Conservation (phyloP, 2,797 vertebrate genomes). For the Hemitrygon akajei region DNA sequence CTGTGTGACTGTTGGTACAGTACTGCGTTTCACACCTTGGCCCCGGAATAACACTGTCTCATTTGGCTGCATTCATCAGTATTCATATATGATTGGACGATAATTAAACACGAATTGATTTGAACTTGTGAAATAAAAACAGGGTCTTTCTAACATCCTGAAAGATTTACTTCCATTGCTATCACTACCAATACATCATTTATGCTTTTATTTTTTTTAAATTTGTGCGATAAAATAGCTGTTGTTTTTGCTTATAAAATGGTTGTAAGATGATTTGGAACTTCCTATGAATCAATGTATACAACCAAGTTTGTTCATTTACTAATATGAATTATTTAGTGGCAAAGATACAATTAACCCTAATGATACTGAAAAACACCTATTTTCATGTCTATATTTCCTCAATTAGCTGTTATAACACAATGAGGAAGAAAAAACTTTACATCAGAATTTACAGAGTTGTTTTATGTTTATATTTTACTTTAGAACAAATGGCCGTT, state of each 20-base stretch:
- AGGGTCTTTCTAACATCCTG: background rate
- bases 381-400: background rate
- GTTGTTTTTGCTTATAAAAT: background rate
- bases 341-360: background rate
- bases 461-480: background rate
- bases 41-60: too few relatives aligned
- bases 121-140: background rate
- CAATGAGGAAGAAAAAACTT: background rate
- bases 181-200: background rate
- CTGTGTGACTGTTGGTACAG: too few relatives aligned
- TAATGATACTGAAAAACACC: background rate
- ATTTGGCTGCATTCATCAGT: too few relatives aligned
- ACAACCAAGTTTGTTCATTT: background rate
- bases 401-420: background rate
- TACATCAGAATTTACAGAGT: background rate
- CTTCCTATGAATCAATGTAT: background rate
- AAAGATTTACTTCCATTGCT: background rate
- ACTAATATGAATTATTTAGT: background rate
- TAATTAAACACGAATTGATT: too few relatives aligned
- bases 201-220: background rate
- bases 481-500: background rate
- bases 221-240: background rate
- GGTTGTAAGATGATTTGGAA: background rate
- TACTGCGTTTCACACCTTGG: too few relatives aligned
- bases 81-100: too few relatives aligned